Conservation (phyloP, 2,888 invertebrate genomes). For the Chrysopilus asiliformis region DNA sequence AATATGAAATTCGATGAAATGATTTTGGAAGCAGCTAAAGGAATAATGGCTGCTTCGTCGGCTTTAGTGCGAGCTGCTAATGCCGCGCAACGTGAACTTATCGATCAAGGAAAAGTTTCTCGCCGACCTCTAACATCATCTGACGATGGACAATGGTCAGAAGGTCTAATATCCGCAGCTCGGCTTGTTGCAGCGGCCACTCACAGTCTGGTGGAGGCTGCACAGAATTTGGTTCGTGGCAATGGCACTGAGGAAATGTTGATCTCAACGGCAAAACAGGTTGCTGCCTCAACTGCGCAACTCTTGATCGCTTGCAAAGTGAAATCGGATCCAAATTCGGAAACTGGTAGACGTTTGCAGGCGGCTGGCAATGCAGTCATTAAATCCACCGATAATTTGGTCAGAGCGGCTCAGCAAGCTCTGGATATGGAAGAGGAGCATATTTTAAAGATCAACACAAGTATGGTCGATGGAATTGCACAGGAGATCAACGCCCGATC, state of each 20-base stretch:
- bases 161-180: slow-evolving; percentile 91
- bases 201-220: slow-evolving; percentile 93
- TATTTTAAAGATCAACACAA: slow-evolving; percentile 74
- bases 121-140: slow-evolving; percentile 70
- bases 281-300: slow-evolving; percentile 95
- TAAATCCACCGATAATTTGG: slow-evolving; percentile 93
- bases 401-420: slow-evolving; percentile 85
- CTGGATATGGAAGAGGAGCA: slow-evolving; percentile 85
- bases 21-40: slow-evolving; percentile 96
- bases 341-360: slow-evolving; percentile 81
- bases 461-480: slow-evolving; percentile 94
- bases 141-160: slow-evolving; percentile 97
- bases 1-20: slow-evolving; percentile 97
- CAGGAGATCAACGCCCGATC: slow-evolving; percentile 88
- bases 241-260: slow-evolving; percentile 88
- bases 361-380: slow-evolving; percentile 95
- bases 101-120: slow-evolving; percentile 79
- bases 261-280: slow-evolving; percentile 91
- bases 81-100: slow-evolving; percentile 91
- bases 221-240: slow-evolving; percentile 90
- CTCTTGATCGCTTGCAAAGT: slow-evolving; percentile 97
- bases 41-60: slow-evolving; percentile 93
- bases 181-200: slow-evolving; percentile 94
- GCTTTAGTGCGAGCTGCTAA: slow-evolving; percentile 94
- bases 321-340: slow-evolving; percentile 92